phyloP scores from a whole-genome alignment of 2,797 vertebrate genomes.

The Alcedo atthis region DNA sequence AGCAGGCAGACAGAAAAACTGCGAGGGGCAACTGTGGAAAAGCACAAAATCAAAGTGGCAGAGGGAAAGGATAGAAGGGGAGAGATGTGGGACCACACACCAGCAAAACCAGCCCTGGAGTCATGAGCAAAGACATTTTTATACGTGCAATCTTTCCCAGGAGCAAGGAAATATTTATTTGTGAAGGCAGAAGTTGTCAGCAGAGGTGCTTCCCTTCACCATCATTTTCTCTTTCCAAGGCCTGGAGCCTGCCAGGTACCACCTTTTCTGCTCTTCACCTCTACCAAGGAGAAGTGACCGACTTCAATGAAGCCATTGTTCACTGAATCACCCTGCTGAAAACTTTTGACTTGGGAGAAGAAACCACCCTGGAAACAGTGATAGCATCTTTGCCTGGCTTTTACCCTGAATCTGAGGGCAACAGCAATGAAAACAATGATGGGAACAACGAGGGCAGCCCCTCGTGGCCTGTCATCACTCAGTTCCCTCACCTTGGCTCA shows the following conservation, averaged over 20 bases:
- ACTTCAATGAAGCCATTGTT: background rate
- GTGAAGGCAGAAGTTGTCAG: background rate
- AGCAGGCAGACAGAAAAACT: background rate
- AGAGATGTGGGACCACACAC: background rate
- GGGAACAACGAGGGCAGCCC: background rate
- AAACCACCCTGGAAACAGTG: background rate
- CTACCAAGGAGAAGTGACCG: background rate
- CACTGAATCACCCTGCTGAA: background rate
- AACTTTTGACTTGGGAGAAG: background rate
- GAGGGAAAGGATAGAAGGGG: background rate
- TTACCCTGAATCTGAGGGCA: background rate
- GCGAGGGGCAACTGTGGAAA: rapidly evolving
- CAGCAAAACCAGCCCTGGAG: background rate
- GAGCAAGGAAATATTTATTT: background rate
- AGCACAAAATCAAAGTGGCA: background rate
- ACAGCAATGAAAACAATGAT: background rate
- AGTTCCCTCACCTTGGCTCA: background rate
- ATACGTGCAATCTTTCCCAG: background rate
- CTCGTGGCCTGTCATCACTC: background rate
- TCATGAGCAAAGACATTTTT: background rate
- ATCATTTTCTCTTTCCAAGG: background rate
- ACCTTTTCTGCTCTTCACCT: background rate
- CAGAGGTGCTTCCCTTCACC: background rate
- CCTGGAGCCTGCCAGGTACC: background rate
- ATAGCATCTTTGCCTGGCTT: background rate